A percentile compares a stretch with the other conserved stretches of the same genome.
Conservation (phyloP, 2,113 vertebrate species). For the Notothenia rossii region DNA sequence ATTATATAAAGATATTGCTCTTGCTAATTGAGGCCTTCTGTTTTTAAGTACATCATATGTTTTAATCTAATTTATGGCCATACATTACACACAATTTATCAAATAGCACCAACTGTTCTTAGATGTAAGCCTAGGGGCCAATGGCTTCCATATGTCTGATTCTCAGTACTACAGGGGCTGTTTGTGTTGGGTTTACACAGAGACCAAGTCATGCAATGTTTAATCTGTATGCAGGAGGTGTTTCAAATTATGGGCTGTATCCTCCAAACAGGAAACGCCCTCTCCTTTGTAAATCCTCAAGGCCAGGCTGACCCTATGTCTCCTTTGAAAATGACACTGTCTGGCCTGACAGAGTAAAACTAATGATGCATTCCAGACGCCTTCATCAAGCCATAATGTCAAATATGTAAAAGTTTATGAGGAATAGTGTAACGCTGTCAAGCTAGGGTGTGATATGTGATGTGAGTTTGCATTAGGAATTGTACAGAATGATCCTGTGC, state of each 20-base stretch:
- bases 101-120: not conserved
- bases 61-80: not conserved
- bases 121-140: not conserved
- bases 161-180: not conserved
- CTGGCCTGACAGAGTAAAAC: constrained; percentile 24
- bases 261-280: not conserved
- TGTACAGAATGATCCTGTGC: not conserved
- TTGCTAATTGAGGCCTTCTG: not conserved
- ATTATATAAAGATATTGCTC: not conserved
- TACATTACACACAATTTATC: not conserved
- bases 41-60: constrained; percentile 9
- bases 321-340: constrained; percentile 5
- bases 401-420: constrained; percentile 46
- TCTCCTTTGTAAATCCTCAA: constrained; percentile 10
- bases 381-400: constrained; percentile 27
- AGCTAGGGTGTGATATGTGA: too few species aligned
- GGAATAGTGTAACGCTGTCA: not conserved
- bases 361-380: constrained; percentile 34
- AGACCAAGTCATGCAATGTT: not conserved
- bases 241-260: not conserved
- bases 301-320: constrained; percentile 11
- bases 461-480: not conserved
- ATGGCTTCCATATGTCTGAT: not conserved
- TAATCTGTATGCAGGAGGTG: not conserved
- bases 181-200: not conserved